Percentiles rank a stretch among this genome's conserved stretches.
Conservation (phyloP, 1,140 invertebrate genomes). For the Teleogryllus occipitalis region DNA sequence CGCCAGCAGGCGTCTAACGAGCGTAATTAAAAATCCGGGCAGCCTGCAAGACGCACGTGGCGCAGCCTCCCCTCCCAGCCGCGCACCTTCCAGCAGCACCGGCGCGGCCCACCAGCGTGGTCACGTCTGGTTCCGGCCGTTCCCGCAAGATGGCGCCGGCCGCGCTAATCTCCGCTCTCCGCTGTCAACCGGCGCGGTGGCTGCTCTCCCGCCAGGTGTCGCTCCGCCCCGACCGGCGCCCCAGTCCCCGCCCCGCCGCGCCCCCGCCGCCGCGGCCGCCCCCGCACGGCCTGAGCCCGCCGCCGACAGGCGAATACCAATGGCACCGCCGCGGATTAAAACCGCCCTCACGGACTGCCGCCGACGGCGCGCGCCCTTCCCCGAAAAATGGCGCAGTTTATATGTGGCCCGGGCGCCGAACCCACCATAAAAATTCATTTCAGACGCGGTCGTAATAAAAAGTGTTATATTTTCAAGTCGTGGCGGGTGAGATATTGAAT, state of each 20-base stretch:
- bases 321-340: neutral
- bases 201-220: neutral
- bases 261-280: no score
- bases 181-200: no score
- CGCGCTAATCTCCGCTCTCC: neutral
- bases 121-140: slow-evolving; percentile 2
- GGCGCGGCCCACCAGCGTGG: neutral
- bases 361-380: neutral
- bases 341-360: neutral
- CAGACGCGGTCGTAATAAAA: neutral
- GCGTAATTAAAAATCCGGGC: no score
- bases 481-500: slow-evolving; percentile 3
- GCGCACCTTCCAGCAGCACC: no score
- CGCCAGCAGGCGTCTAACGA: no score
- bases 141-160: neutral
- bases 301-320: neutral
- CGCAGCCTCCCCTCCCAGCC: no score
- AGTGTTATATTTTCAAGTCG: slow-evolving; percentile 5
- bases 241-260: neutral
- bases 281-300: neutral
- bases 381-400: neutral
- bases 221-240: neutral
- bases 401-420: neutral
- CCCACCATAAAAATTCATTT: neutral
- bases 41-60: no score